Conservation (phyloP, 2,113 vertebrate species). For the Vicugna pacos region DNA sequence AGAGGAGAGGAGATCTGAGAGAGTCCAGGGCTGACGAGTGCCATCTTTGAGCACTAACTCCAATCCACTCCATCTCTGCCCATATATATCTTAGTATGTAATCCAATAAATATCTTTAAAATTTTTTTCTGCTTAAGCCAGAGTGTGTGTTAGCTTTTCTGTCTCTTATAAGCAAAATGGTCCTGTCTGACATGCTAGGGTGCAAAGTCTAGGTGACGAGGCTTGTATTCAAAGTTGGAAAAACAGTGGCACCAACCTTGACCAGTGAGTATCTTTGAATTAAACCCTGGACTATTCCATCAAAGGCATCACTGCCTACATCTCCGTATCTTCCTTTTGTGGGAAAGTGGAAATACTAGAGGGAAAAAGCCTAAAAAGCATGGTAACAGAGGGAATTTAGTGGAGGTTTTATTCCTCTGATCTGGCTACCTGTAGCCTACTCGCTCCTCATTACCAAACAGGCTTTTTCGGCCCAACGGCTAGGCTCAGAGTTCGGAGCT, state of each 20-base stretch:
- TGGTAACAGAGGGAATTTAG: background rate
- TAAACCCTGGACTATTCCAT: background rate
- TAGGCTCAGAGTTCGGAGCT: background rate
- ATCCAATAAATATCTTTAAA: background rate
- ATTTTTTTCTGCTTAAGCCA: background rate
- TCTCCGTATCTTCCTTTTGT: background rate
- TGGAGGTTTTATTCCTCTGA: background rate
- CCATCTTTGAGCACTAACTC: background rate
- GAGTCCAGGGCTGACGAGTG: accelerated
- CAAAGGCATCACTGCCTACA: background rate
- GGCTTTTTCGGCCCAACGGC: background rate
- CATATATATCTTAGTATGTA: background rate
- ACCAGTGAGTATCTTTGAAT: background rate
- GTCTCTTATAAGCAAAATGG: background rate
- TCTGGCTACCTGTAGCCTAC: background rate
- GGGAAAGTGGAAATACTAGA: background rate
- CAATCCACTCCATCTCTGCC: background rate
- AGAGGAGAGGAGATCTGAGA: background rate
- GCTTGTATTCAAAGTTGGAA: background rate
- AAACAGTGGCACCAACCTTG: background rate
- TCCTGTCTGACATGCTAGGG: background rate
- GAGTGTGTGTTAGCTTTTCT: background rate
- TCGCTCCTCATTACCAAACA: background rate
- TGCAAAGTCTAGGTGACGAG: background rate
- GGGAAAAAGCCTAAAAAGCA: background rate